Conservation (phyloP, 2,888 invertebrate genomes). For the Meteorus colon region DNA sequence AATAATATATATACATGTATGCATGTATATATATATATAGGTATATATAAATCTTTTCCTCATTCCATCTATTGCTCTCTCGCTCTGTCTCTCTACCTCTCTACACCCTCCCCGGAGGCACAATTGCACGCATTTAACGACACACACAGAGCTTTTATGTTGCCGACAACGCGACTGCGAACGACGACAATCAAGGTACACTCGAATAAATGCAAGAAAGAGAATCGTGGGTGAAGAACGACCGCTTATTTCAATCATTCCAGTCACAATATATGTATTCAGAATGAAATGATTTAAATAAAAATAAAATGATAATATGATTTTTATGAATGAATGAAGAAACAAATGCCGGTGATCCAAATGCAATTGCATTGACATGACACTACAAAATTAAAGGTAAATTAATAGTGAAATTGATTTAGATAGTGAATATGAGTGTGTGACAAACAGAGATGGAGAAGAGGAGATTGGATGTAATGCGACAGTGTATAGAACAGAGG, state of each 20-base stretch:
- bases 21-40: no score
- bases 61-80: constrained; percentile 42
- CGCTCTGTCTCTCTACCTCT: constrained; percentile 33
- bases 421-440: constrained; percentile 19
- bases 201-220: constrained; percentile 32
- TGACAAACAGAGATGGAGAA: not conserved
- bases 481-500: constrained; percentile 18
- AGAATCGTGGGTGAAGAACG: constrained; percentile 49
- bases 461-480: not conserved
- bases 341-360: not conserved
- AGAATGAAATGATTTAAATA: constrained; percentile 41
- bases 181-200: constrained; percentile 40
- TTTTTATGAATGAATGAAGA: not conserved
- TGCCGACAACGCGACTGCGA: constrained; percentile 57
- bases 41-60: constrained; percentile 36
- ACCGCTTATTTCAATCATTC: constrained; percentile 54
- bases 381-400: not conserved
- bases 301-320: not conserved
- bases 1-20: not conserved
- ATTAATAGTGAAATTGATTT: constrained; percentile 1
- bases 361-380: not conserved
- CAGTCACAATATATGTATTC: constrained; percentile 56
- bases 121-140: constrained; percentile 65
- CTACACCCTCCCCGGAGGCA: constrained; percentile 52
- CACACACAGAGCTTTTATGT: constrained; percentile 59